A percentile compares a stretch with the other conserved stretches of the same genome.
These are phyloP conservation scores for Oreochromis mossambicus DNA, from an alignment of 2,797 vertebrate species.

Conservation along the genomic window DNA sequence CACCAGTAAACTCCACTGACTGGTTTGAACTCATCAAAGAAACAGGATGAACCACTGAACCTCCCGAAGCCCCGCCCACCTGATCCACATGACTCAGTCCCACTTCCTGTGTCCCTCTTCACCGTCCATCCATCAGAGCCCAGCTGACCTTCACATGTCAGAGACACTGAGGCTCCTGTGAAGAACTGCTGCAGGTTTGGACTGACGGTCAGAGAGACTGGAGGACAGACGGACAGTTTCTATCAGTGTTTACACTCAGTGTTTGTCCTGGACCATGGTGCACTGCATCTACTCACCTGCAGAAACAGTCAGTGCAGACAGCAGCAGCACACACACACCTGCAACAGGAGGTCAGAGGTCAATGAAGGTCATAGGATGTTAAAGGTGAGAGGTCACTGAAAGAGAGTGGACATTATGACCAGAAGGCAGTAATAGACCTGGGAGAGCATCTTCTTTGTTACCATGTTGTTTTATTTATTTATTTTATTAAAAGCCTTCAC, in stretches of 20 bases:
- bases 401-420: too few species aligned
- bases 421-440: too few species aligned
- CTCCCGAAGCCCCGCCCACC: background rate
- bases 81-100: background rate
- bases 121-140: background rate
- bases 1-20: conserved; percentile 6
- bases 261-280: background rate
- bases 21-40: accelerated
- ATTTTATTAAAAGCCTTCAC: too few species aligned
- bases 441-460: background rate
- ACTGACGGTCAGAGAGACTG: background rate
- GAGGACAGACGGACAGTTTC: background rate
- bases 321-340: background rate
- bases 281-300: too few species aligned
- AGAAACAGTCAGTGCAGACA: too few species aligned
- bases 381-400: too few species aligned
- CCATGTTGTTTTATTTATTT: too few species aligned
- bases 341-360: background rate
- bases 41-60: accelerated
- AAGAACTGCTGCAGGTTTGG: too few species aligned
- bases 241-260: background rate
- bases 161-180: too few species aligned
- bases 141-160: background rate
- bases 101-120: background rate
- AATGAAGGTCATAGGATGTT: too few species aligned